Conservation (phyloP, 2,797 vertebrate species). For the Buphagus erythrorhynchus region DNA sequence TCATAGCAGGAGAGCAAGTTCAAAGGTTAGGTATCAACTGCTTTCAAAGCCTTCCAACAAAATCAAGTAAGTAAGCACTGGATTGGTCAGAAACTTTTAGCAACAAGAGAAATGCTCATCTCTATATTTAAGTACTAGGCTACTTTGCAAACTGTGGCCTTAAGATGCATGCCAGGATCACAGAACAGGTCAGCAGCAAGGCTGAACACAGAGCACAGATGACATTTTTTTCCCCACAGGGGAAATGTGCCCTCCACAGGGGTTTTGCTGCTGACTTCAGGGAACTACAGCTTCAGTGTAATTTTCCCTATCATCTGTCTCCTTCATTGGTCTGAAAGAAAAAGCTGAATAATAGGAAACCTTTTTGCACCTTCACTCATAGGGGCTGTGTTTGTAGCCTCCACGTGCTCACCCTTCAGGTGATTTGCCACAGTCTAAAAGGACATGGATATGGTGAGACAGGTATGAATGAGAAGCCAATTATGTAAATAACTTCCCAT, state of each 20-base stretch:
- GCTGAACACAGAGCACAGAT: not conserved
- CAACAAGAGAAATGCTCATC: not conserved
- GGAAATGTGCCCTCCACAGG: not conserved
- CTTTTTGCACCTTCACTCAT: not conserved
- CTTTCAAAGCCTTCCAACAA: constrained; percentile 16
- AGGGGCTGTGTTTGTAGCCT: not conserved
- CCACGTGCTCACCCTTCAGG: not conserved
- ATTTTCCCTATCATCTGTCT: constrained; percentile 3
- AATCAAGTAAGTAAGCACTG: not conserved
- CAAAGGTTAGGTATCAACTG: not conserved
- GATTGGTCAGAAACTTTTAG: not conserved
- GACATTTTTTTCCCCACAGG: not conserved
- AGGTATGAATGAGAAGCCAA: not conserved
- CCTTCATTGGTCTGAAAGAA: constrained; percentile 16
- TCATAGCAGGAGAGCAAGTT: not conserved
- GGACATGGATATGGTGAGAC: not conserved
- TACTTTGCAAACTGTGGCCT: not conserved
- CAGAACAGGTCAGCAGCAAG: not conserved
- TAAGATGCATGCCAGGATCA: not conserved
- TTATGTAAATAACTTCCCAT: not conserved
- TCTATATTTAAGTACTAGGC: not conserved
- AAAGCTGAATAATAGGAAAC: not conserved
- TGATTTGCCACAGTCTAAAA: not conserved
- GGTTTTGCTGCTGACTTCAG: not conserved
- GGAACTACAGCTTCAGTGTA: not conserved